Evolutionary conservation across 1,140 invertebrate species (phyloP), one percentile per base, ranked within the genome.

Genomic region (Drosophila kikkawai): DNA sequence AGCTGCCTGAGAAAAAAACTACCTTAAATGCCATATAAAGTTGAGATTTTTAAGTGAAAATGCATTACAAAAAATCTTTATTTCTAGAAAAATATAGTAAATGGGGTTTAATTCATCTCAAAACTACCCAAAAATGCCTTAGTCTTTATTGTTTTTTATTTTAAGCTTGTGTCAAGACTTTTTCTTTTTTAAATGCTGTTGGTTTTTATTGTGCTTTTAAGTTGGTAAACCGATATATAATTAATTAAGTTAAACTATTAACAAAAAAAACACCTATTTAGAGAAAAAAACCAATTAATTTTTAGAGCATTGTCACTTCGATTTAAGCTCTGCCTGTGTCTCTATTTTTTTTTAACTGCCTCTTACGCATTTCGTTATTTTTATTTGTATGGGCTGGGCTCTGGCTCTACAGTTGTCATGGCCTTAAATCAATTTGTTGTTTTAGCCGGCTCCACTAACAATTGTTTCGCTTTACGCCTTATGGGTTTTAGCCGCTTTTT

Each of bases 381-480:
- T 37, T 29, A 39, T 56, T 47, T 66, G 39, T 56, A 26, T 71
- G 68, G 68, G 68, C n/a, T 39, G 67, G 26, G 36, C 66, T 50
- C 50, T 37, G 17, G n/a, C 66, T 42, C 19, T 45, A 71, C 60
- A 61, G 70, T 74, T 74, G 70, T 37, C 59, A 73, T 74, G 69
- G 70, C 70, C 68, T 73, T 74, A 61, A 45, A 74, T 74, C 44
- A 73, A 45, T 53, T 61, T 50, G 70, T 71, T 73, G 37, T n/a
- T 58, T 71, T 71, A 50, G 53, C 65, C 65, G 68, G 34, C 50
- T 71, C 61, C 26, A 19, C 60, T 34, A 50, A 34, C 36, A 67
- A 68, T 67, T 68, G 61, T 51, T 51, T 61, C 19, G 45, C 19
- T 42, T 42, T 42, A 42, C 6, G 63, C 57, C 57, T 41, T 67